Conservation (phyloP, 1,140 invertebrate genomes). For the Limonius californicus region DNA sequence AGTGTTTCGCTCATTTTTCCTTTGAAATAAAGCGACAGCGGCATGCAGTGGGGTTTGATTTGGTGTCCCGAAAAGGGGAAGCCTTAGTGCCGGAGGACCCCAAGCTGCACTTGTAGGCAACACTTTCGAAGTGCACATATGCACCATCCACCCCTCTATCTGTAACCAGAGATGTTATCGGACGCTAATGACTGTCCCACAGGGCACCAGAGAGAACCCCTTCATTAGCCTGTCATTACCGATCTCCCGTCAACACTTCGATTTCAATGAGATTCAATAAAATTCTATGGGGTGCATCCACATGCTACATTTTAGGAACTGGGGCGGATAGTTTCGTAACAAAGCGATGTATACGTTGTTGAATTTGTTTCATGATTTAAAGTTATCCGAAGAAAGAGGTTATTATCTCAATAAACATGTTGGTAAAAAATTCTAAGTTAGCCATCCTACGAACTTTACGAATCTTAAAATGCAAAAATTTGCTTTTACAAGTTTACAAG, state of each 20-base stretch:
- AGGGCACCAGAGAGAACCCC: slow-evolving; percentile 29
- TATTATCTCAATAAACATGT: too few relatives aligned
- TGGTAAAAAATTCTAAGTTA: too few relatives aligned
- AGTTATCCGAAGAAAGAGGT: too few relatives aligned
- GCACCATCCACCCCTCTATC: slow-evolving; percentile 35
- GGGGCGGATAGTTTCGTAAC: too few relatives aligned
- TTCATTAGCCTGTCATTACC: slow-evolving; percentile 43
- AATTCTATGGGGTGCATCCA: slow-evolving; percentile 25
- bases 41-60: too few relatives aligned
- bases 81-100: neutral
- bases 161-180: slow-evolving; percentile 45
- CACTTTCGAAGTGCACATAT: slow-evolving; percentile 38
- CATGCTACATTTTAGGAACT: slow-evolving; percentile 13
- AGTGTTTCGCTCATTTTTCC: neutral
- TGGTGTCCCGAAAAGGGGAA: too few relatives aligned
- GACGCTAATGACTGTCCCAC: slow-evolving; percentile 42
- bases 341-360: too few relatives aligned
- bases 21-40: too few relatives aligned
- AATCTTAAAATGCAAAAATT: too few relatives aligned
- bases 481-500: too few relatives aligned
- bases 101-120: slow-evolving; percentile 38
- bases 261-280: slow-evolving; percentile 41
- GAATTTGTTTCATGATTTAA: too few relatives aligned
- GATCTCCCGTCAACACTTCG: slow-evolving; percentile 42
- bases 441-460: too few relatives aligned